Evolutionary conservation across 2,113 vertebrate genomes (phyloP).

Genomic region (Coptodon bakossiorum): DNA sequence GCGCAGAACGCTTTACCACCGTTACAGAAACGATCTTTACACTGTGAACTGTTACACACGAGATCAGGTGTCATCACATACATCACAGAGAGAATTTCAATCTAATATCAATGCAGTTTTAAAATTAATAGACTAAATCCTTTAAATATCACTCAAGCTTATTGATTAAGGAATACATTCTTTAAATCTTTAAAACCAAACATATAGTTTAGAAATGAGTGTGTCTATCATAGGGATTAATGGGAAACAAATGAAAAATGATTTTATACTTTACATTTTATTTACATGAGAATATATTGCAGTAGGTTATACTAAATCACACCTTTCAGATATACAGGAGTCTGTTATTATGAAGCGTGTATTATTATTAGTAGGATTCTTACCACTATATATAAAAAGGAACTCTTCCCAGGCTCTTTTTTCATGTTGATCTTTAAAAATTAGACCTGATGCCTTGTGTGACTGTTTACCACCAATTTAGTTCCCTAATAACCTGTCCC

Average conservation of each 20-base stretch:
- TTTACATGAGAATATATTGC: background rate
- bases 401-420: background rate
- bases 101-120: fast-evolving
- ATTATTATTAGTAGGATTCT: background rate
- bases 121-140: background rate
- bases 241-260: background rate
- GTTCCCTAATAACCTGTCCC: background rate
- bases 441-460: background rate
- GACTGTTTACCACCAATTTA: background rate
- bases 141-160: background rate
- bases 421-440: background rate
- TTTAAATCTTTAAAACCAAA: background rate
- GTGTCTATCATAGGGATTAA: background rate
- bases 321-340: background rate
- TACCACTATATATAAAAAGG: background rate
- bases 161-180: background rate
- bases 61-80: background rate
- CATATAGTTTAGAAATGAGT: background rate
- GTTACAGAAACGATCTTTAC: background rate
- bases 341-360: background rate
- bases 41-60: background rate
- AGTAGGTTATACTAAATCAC: background rate
- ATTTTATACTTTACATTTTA: background rate
- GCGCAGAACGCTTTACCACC: background rate
- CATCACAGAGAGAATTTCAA: background rate